Evolutionary conservation across 2,888 invertebrate genomes (phyloP).

Genomic region (Isoperla grammatica): DNA sequence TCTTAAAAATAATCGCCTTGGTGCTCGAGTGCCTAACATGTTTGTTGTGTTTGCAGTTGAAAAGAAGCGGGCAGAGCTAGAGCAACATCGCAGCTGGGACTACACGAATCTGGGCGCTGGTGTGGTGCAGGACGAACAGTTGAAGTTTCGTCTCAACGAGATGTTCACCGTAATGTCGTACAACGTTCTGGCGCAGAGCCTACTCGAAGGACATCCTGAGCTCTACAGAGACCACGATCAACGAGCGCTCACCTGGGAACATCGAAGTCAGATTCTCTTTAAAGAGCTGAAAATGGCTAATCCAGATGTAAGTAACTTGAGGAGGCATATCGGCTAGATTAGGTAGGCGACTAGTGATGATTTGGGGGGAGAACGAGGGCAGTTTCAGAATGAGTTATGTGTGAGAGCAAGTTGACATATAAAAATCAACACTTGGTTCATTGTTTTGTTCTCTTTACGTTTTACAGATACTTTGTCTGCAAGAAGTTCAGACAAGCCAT

Average conservation of each 20-base stretch:
- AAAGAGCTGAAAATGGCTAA: constrained; percentile 52
- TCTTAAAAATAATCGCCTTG: no score
- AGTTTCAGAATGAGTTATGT: no score
- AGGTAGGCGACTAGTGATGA: no score
- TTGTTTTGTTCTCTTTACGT: not conserved
- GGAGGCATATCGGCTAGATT: no score
- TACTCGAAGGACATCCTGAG: constrained; percentile 65
- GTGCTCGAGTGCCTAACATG: not conserved
- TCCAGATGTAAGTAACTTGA: constrained; percentile 61
- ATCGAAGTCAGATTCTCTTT: constrained; percentile 53
- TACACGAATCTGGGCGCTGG: constrained; percentile 1
- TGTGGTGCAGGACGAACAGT: not conserved
- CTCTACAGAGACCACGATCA: constrained; percentile 61
- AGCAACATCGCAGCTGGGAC: not conserved
- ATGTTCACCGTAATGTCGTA: constrained; percentile 70
- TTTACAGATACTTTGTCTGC: constrained; percentile 73
- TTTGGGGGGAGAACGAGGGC: no score
- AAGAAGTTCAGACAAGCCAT: constrained; percentile 85
- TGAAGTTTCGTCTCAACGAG: not conserved
- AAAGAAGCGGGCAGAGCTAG: not conserved
- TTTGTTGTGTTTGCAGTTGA: not conserved
- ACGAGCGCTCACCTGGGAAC: constrained; percentile 61
- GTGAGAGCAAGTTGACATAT: no score
- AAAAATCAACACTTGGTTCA: no score
- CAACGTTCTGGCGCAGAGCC: constrained; percentile 81